Conservation (phyloP, 1,140 invertebrate species). For the Habropoda laboriosa region DNA sequence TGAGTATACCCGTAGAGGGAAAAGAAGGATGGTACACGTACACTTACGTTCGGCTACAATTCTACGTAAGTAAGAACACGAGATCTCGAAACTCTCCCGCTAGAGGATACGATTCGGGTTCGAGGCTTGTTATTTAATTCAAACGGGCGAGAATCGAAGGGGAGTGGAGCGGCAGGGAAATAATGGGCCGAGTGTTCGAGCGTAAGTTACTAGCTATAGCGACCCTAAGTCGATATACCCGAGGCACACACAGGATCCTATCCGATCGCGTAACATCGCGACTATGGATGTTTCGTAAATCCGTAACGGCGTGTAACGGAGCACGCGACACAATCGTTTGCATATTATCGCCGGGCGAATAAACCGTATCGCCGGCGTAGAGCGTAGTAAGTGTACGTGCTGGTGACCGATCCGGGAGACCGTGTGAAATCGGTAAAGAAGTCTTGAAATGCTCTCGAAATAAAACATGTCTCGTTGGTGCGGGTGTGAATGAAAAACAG, state of each 20-base stretch:
- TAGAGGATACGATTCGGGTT: neutral
- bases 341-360: conserved; percentile 16
- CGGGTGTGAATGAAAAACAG: neutral
- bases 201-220: neutral
- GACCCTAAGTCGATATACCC: neutral
- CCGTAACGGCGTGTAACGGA: conserved; percentile 29
- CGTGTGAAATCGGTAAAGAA: neutral
- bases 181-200: neutral
- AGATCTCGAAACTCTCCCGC: neutral
- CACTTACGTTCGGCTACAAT: no score
- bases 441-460: neutral
- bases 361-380: conserved; percentile 8
- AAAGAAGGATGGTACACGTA: no score
- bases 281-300: conserved; percentile 17
- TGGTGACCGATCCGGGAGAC: neutral
- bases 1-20: no score
- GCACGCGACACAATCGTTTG: conserved; percentile 45
- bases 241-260: neutral
- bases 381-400: no score
- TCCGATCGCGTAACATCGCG: neutral
- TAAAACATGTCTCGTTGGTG: neutral
- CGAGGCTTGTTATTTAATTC: neutral
- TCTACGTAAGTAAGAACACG: no score
- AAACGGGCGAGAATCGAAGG: neutral
- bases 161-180: no score